Evolutionary conservation across 2,797 vertebrate genomes (phyloP).

Genomic region (Fistularia commersonii): DNA sequence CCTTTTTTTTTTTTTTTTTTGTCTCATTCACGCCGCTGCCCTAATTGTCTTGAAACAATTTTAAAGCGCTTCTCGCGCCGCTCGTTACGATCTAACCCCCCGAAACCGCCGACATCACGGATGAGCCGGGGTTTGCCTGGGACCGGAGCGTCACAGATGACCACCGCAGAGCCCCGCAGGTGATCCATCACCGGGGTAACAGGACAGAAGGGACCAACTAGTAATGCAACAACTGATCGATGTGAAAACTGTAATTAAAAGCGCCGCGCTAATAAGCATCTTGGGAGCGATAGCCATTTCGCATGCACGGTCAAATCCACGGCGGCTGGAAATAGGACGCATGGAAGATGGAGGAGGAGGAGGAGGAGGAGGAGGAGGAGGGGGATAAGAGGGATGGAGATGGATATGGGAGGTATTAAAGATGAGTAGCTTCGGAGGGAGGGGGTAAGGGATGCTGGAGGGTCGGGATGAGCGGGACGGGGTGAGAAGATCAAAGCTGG

Average conservation of each 20-base stretch:
- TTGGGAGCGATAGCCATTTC: conserved; percentile 53
- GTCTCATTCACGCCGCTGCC: background rate
- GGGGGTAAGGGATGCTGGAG: conserved; percentile 42
- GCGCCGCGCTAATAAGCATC: conserved; percentile 57
- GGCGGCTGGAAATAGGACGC: conserved; percentile 6
- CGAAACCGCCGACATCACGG: conserved; percentile 43
- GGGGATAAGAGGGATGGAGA: conserved; percentile 45
- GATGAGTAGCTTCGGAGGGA: conserved; percentile 43
- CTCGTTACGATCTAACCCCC: conserved; percentile 39
- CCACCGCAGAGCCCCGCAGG: conserved; percentile 37
- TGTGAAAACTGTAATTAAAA: conserved; percentile 75
- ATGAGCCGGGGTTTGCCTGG: conserved; percentile 29
- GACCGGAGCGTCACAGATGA: conserved; percentile 57
- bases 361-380: conserved; percentile 16
- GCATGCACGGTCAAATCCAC: conserved; percentile 16
- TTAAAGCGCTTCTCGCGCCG: conserved; percentile 16
- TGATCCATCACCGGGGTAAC: conserved; percentile 66
- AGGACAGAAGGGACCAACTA: conserved; percentile 54
- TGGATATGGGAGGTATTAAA: conserved; percentile 56
- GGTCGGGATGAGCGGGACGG: conserved; percentile 46
- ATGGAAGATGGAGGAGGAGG: conserved; percentile 9
- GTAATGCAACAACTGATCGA: conserved; percentile 66
- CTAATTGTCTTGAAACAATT: conserved; percentile 4
- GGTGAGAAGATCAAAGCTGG: conserved; percentile 70
- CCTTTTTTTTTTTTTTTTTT: background rate